Evolutionary conservation across 1,140 invertebrate genomes (phyloP), one percentile per base, ranked within the genome.

Genomic region (Eupeodes corollae): DNA sequence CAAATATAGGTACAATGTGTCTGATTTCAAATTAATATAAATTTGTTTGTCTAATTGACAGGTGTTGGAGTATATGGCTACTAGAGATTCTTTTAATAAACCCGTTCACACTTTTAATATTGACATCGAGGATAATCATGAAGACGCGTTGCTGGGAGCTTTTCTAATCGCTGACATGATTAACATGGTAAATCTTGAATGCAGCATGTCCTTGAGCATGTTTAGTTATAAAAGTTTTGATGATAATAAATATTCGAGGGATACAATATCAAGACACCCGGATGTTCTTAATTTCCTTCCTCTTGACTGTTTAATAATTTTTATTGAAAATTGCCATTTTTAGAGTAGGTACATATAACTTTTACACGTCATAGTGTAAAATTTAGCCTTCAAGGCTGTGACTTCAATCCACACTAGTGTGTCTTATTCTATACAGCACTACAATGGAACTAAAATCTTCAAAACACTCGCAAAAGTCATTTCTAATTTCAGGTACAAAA

Each of bases 101-200:
- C 85, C 89, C 9, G 91, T 91, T 2, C 97, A 99, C 75, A 80
- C 99, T 12, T 88, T 99, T 21, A 99, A 99, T 70, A 87, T 99
- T 56, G 95, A 99, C 63, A 97, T 99, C 65, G 91, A 94, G 70
- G 97, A 99, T 75, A 99, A 99, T 71, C 93, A 98, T 51, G 96
- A 99, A 74, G 97, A 99, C 69, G 96, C 96, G 0, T 95, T 95
- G n/a, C 86, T 99, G 61, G 97, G 97, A 50, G 96, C 96, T n/a
- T 96, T 98, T 73, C 74, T 98, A 49, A 95, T 99, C 51, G 91
- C 87, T 69, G 92, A 99, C 73, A 78, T 99, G 68, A 88, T 93
- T 42, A 81, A 82, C 42, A 80, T 88, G 79, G 88, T 91, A 79
- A 68, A 65, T 58, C 49, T 50, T 48, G 14, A 35, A 35, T 12